phyloP scores from a whole-genome alignment of 2,888 invertebrate genomes.

The Lasioglossum calceatum region DNA sequence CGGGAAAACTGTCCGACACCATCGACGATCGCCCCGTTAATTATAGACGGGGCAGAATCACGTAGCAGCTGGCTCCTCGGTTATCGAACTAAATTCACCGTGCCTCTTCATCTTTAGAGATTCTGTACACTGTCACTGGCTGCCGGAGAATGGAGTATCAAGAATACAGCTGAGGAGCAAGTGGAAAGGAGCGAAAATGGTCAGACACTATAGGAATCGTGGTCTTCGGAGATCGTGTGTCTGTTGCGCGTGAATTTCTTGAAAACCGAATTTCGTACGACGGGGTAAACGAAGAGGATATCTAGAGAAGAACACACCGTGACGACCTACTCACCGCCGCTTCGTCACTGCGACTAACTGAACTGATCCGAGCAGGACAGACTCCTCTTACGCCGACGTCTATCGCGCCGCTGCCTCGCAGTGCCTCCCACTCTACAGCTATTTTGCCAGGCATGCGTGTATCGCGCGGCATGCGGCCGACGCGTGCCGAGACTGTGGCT shows the following conservation, averaged over 20 bases:
- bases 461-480: conserved; percentile 7
- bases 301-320: conserved; percentile 19
- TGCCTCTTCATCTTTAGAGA: neutral
- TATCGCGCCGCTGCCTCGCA: conserved; percentile 51
- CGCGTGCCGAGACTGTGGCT: conserved; percentile 12
- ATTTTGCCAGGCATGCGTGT: conserved; percentile 53
- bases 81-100: conserved; percentile 23
- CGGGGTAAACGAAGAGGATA: neutral
- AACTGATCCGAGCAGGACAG: conserved; percentile 11
- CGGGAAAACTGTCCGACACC: neutral
- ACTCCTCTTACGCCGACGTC: conserved; percentile 16
- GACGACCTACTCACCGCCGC: conserved; percentile 74
- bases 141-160: neutral
- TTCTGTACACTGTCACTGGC: neutral
- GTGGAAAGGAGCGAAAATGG: neutral
- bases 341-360: conserved; percentile 77
- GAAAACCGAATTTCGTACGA: neutral
- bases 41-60: conserved; percentile 33
- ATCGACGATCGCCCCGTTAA: conserved; percentile 13
- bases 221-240: neutral
- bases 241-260: neutral
- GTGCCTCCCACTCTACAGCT: conserved; percentile 27
- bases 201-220: neutral
- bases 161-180: neutral
- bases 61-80: conserved; percentile 6